Evolutionary conservation across 2,113 vertebrate species (phyloP).

Genomic region (Nothobranchius kuhntae): DNA sequence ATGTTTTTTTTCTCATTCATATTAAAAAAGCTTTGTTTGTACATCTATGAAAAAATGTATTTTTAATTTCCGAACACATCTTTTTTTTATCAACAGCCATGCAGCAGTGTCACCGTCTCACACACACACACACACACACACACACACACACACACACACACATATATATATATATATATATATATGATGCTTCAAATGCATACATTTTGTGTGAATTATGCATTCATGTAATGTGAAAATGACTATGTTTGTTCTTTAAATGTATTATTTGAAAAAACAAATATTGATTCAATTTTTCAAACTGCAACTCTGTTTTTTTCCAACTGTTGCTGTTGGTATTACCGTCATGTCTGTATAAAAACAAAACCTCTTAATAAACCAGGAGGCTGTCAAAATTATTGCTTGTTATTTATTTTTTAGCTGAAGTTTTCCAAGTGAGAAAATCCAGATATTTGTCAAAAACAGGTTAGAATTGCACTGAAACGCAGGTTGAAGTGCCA

Average conservation of each 20-base stretch:
- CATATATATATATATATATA: too few species aligned
- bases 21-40: slow-evolving; percentile 26
- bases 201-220: background rate
- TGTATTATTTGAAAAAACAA: background rate
- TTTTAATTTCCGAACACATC: background rate
- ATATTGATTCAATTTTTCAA: background rate
- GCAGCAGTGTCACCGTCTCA: too few species aligned
- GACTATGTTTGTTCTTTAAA: slow-evolving; percentile 1
- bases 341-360: slow-evolving; percentile 30
- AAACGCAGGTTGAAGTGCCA: too few species aligned
- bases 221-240: background rate
- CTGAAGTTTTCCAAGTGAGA: too few species aligned
- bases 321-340: slow-evolving; percentile 8
- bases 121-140: too few species aligned
- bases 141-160: too few species aligned
- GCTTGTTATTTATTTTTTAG: too few species aligned
- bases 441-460: too few species aligned
- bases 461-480: too few species aligned
- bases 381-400: slow-evolving; percentile 42
- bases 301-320: background rate
- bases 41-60: slow-evolving; percentile 19
- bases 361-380: slow-evolving; percentile 37
- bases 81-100: background rate
- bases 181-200: background rate
- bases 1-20: slow-evolving; percentile 19